Conservation (phyloP, 1,140 invertebrate genomes). For the Cyclina sinensis region DNA sequence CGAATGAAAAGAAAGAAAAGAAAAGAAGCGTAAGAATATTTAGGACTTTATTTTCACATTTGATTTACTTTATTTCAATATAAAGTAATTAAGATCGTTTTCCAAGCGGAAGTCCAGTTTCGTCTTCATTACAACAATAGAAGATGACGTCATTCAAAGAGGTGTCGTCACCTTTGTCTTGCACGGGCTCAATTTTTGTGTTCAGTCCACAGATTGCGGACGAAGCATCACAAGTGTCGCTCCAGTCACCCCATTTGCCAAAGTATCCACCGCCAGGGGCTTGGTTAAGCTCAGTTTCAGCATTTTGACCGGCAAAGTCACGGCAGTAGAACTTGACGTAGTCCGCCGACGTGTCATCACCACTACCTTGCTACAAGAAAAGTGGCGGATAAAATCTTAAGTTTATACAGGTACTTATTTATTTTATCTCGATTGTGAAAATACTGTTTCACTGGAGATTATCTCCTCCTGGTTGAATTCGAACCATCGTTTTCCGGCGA, state of each 20-base stretch:
- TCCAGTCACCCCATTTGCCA: conserved; percentile 18
- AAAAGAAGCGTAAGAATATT: too few species aligned
- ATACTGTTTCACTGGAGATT: too few species aligned
- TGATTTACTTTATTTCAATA: too few species aligned
- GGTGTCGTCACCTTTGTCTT: conserved; percentile 43
- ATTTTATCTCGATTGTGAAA: too few species aligned
- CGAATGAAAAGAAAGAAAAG: too few species aligned
- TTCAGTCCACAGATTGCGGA: conserved; percentile 52
- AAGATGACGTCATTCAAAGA: conserved; percentile 52
- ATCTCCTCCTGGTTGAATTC: too few species aligned
- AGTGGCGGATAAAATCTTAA: too few species aligned
- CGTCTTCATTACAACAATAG: conserved; percentile 29
- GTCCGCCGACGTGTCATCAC: conserved; percentile 32
- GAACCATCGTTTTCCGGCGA: too few species aligned
- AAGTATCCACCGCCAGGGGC: neutral
- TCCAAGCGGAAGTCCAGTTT: neutral
- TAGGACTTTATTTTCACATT: too few species aligned
- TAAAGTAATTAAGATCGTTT: too few species aligned
- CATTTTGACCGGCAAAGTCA: neutral
- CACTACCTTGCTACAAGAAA: neutral
- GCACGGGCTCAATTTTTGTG: conserved; percentile 28
- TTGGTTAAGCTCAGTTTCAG: neutral
- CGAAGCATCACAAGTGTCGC: neutral
- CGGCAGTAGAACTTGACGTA: conserved; percentile 15
- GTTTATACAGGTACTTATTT: too few species aligned